Percentiles rank a stretch among this genome's conserved stretches.
phyloP scores from a whole-genome alignment of 2,888 invertebrate genomes.

The Plagiodera versicolora region DNA sequence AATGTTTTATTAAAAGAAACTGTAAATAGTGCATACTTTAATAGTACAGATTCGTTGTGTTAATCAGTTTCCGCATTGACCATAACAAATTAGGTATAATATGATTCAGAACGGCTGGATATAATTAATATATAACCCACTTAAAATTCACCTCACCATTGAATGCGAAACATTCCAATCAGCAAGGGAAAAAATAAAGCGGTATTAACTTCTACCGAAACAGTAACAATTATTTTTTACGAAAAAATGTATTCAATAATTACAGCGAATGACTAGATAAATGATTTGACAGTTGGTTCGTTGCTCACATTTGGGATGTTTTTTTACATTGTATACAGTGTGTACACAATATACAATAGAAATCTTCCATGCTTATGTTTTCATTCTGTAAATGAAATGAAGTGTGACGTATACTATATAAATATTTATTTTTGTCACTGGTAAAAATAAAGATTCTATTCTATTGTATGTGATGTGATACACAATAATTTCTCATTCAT shows the following conservation, averaged over 20 bases:
- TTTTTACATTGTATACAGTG: too few species aligned
- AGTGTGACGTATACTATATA: too few species aligned
- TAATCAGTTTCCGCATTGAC: conserved; percentile 13
- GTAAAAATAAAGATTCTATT: too few species aligned
- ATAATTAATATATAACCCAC: not conserved
- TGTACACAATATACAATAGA: too few species aligned
- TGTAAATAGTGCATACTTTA: conserved; percentile 6
- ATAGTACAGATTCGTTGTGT: not conserved
- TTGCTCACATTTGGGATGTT: too few species aligned
- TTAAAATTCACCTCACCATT: not conserved
- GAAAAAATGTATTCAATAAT: not conserved
- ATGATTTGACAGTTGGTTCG: too few species aligned
- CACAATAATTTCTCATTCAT: too few species aligned
- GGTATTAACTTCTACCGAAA: not conserved
- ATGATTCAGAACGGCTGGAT: not conserved
- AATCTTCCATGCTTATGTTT: too few species aligned
- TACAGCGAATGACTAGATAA: too few species aligned
- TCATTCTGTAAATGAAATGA: too few species aligned
- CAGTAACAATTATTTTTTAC: not conserved
- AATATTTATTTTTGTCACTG: too few species aligned
- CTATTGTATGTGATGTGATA: too few species aligned
- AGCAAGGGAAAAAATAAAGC: not conserved
- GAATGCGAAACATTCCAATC: not conserved
- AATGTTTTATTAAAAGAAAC: conserved; percentile 12
- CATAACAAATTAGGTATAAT: conserved; percentile 11